Percentiles rank a stretch among this genome's conserved stretches.
These are phyloP conservation scores for Lepus townsendii DNA, from an alignment of 2,797 vertebrate species.

Conservation along the genomic window DNA sequence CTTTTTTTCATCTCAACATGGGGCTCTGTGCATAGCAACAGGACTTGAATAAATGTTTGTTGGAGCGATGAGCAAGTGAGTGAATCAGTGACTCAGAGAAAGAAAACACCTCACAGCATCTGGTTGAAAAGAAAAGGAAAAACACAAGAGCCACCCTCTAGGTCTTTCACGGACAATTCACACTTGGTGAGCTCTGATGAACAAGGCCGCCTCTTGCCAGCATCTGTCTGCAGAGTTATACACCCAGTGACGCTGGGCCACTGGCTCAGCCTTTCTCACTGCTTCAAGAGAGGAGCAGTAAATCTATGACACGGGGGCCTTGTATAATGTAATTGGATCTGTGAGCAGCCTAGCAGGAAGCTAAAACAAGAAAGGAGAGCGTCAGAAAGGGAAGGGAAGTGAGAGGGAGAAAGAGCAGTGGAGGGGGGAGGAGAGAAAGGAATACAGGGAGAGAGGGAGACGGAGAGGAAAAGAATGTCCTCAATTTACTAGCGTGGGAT, in stretches of 20 bases:
- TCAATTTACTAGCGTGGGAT: neutral
- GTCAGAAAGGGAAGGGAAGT: neutral
- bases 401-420: neutral
- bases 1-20: neutral
- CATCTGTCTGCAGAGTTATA: constrained; percentile 36
- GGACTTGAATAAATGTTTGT: constrained; percentile 8
- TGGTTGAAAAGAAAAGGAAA: constrained; percentile 27
- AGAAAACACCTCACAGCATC: constrained; percentile 51
- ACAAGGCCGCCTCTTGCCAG: neutral
- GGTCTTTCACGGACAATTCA: constrained; percentile 18
- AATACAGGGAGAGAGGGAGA: too few species aligned
- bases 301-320: constrained; percentile 30
- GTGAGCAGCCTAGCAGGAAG: constrained; percentile 39
- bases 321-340: constrained; percentile 55
- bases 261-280: constrained; percentile 56
- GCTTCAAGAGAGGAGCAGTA: constrained; percentile 48
- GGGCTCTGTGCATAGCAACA: neutral
- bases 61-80: neutral
- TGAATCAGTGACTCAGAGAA: constrained; percentile 6
- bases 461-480: neutral
- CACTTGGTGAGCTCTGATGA: constrained; percentile 47
- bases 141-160: neutral
- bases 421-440: neutral
- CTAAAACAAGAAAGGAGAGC: constrained; percentile 13
- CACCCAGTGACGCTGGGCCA: constrained; percentile 35